Evolutionary conservation across 2,113 vertebrate species (phyloP), one percentile per base, ranked within the genome.

Genomic region (Geococcyx californianus): DNA sequence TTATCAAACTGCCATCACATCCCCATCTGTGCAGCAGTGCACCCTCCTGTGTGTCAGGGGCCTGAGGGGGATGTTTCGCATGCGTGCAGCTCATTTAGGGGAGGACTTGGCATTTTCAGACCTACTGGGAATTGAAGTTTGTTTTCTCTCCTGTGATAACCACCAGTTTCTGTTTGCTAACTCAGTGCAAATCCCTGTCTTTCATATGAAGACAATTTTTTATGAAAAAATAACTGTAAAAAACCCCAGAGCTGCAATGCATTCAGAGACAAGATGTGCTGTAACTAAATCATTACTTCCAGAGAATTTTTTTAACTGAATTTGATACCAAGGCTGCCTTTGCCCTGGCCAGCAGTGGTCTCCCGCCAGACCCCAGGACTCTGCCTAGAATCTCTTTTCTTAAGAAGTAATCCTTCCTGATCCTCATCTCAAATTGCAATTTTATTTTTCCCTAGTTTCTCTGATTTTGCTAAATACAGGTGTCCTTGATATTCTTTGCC

Each of bases 351-450:
- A 75, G 56, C 63, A 89, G 4, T 31, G 73, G 58, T 79, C 75
- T 93, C 24, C 55, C 3, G 44, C 40, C n/a, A 87, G 78, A 89
- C 16, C 26, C 38, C 45, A 76, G 6, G 36, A 55, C 34, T 84
- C 45, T 86, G 40, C 29, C 66, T 89, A 38, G 44, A 87, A 66
- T 93, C 80, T 63, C 16, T 94, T 92, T 85, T 49, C 63, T 81
- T 75, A 56, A 66, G 69, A 64, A 89, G 34, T 70, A 93, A 91
- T 77, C 55, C 59, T 96, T 93, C 60, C 16, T 83, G 85, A 87
- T 89, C 42, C 54, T 83, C 56, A 67, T 93, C 60, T 93, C 72
- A 87, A 84, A 85, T 45, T 69, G 58, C 51, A 76, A 13, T 89
- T 64, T 93, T 77, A 14, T 74, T 20, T 84, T 62, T 60, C 36